Evolutionary conservation across 2,113 vertebrate genomes (phyloP), one percentile per base, ranked within the genome.

Genomic region (Equus przewalskii): DNA sequence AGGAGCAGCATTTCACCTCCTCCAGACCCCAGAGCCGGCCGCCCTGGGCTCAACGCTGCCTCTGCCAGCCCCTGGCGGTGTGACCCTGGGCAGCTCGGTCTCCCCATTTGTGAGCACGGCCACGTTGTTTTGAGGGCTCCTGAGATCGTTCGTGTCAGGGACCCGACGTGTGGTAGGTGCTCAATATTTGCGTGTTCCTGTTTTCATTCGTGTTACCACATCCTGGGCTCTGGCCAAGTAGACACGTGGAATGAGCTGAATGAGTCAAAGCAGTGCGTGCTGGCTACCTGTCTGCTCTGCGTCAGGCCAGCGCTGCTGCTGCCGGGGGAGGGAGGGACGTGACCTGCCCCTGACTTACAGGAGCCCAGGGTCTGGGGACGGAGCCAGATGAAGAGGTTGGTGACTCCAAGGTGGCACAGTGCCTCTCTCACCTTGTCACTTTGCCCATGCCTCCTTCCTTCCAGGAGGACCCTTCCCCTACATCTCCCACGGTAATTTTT

Each of bases 171-270:
- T 3, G 3, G 28, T 4, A 24, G 41, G 6, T 5, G 0, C 15
- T 21, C 18, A 3, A 0, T 14, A 13, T 3, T 0, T 28, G 26
- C 54, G 18, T 0, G 0, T 5, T 75, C 33, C 58, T 75, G 0
- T 56, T 65, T 76, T 54, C 6, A 1, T 26, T 11, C 44, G 1
- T 6, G 16, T 21, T 9, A 14, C 49, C n/a, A 21, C 44, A 8
- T 1, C 54, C 89, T 41, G 80, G 78, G 46, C 46, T 46, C 56
- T 22, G 54, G 41, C 41, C 56, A 41, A 4, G 3, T 2, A 24
- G 26, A 7, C n/a, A 1, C 0, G 19, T 36, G 18, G 44, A 5
- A 1, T 6, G 58, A 36, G 44, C 75, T 4, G 54, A 18, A 5
- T 44, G 18, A 6, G 2, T 28, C n/a, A 1, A 16, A 22, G 30